These are phyloP conservation scores for Acanthoscelides obtectus DNA, from an alignment of 2,888 invertebrate species.

Conservation along the genomic window DNA sequence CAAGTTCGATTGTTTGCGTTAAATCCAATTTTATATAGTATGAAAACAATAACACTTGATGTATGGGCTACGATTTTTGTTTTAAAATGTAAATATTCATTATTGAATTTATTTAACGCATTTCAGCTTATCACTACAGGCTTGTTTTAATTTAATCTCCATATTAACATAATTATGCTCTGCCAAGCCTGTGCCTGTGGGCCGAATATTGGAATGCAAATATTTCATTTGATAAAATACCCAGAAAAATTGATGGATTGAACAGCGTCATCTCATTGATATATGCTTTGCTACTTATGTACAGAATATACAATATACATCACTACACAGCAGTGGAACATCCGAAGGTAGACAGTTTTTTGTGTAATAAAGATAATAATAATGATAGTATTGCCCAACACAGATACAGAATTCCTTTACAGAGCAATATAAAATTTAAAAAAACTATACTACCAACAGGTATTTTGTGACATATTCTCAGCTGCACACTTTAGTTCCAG, in stretches of 20 bases:
- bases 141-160: neutral
- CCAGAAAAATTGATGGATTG: neutral
- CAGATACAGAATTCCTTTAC: too few relatives aligned
- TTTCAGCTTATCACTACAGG: neutral
- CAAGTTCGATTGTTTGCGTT: too few relatives aligned
- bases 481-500: too few relatives aligned
- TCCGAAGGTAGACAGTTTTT: too few relatives aligned
- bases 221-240: neutral
- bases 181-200: neutral
- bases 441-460: too few relatives aligned
- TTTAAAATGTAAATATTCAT: neutral
- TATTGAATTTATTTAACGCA: neutral
- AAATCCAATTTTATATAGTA: neutral
- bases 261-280: neutral
- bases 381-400: too few relatives aligned
- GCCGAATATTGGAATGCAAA: neutral
- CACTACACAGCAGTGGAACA: too few relatives aligned
- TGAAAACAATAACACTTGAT: neutral
- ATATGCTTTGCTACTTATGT: too few relatives aligned
- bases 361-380: too few relatives aligned
- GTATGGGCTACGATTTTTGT: neutral
- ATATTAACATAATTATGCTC: neutral
- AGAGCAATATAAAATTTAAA: too few relatives aligned
- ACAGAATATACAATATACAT: too few relatives aligned
- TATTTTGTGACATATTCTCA: too few relatives aligned